A percentile compares a stretch with the other conserved stretches of the same genome.
Evolutionary conservation across 2,888 invertebrate species (phyloP).

Genomic region (Dryococelus australis): DNA sequence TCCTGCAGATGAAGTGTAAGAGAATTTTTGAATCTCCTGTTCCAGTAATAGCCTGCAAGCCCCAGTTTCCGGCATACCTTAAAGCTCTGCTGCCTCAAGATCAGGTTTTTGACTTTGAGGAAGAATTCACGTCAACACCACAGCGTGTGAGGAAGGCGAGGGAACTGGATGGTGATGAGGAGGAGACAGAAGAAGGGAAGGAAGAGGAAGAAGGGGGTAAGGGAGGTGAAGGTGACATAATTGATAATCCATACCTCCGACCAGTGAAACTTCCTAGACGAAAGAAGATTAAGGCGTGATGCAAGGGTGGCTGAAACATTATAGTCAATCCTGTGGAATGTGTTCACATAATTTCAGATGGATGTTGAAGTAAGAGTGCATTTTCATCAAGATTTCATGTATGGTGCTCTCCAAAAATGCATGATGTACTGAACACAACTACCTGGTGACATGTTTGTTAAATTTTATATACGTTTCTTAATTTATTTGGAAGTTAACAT

Average conservation of each 20-base stretch:
- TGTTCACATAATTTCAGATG: no score
- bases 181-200: slow-evolving; percentile 54
- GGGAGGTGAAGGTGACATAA: slow-evolving; percentile 57
- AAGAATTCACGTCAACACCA: slow-evolving; percentile 55
- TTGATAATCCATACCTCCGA: slow-evolving; percentile 79
- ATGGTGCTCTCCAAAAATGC: no score
- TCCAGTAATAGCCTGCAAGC: slow-evolving; percentile 88
- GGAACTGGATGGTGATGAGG: slow-evolving; percentile 52
- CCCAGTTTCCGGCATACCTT: slow-evolving; percentile 79
- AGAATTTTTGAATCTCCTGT: slow-evolving; percentile 43
- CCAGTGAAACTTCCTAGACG: slow-evolving; percentile 59
- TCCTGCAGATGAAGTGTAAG: no score
- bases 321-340: no score
- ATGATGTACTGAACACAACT: no score
- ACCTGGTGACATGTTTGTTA: no score
- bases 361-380: no score
- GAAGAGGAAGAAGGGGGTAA: slow-evolving; percentile 55
- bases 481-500: no score
- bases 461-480: no score
- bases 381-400: no score
- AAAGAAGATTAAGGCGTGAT: slow-evolving; percentile 36
- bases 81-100: slow-evolving; percentile 90
- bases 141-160: slow-evolving; percentile 44
- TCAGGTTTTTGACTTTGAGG: slow-evolving; percentile 93
- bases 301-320: neutral